phyloP scores from a whole-genome alignment of 2,113 vertebrate species.

The Calidris pygmaea region DNA sequence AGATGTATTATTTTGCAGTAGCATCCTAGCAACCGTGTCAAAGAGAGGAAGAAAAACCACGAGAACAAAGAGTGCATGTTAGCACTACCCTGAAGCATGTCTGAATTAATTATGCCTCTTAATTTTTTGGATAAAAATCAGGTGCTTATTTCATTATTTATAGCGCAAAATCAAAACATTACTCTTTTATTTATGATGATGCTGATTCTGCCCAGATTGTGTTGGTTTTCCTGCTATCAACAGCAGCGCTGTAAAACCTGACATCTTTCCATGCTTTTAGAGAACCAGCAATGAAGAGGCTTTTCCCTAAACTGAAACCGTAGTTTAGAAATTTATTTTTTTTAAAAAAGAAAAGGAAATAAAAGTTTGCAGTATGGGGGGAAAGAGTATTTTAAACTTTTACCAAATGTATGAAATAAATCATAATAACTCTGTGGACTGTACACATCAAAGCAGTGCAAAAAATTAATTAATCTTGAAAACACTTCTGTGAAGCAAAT shows the following conservation, averaged over 20 bases:
- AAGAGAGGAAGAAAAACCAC: background rate
- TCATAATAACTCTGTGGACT: background rate
- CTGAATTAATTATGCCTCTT: slow-evolving; percentile 53
- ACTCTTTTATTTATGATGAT: slow-evolving; percentile 26
- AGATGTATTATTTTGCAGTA: background rate
- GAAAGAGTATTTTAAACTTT: background rate
- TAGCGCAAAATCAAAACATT: slow-evolving; percentile 49
- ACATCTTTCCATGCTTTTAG: background rate
- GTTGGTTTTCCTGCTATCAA: slow-evolving; percentile 14
- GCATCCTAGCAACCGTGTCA: background rate
- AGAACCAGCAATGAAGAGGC: background rate
- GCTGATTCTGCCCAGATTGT: slow-evolving; percentile 9
- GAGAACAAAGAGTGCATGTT: background rate
- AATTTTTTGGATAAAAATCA: slow-evolving; percentile 52
- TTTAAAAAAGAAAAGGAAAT: background rate
- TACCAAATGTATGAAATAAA: background rate
- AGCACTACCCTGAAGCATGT: slow-evolving; percentile 22
- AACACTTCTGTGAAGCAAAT: background rate
- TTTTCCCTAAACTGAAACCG: background rate
- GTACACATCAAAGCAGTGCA: background rate
- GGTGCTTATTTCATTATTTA: slow-evolving; percentile 48
- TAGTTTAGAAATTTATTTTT: background rate
- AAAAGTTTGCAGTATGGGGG: background rate
- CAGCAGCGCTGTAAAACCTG: background rate
- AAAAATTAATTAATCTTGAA: slow-evolving; percentile 3